These are phyloP conservation scores for Crypturellus tataupa DNA, from an alignment of 2,797 vertebrate genomes.

Conservation along the genomic window DNA sequence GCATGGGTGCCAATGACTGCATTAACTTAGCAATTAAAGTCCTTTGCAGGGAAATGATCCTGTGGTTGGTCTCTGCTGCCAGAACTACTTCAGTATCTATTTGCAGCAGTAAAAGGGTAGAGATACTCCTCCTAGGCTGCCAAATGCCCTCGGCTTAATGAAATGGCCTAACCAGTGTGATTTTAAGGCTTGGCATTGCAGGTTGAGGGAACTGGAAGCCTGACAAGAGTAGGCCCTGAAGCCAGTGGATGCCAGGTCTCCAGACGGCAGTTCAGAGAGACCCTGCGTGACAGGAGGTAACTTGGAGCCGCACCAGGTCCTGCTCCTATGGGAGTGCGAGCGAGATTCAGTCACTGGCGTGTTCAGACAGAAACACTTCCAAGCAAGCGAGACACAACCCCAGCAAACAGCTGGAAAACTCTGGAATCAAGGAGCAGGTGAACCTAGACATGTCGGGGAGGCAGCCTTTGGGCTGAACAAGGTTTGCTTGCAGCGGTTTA, in stretches of 20 bases:
- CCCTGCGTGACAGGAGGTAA: neutral
- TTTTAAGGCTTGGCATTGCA: constrained; percentile 4
- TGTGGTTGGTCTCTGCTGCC: neutral
- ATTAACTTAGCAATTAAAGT: constrained; percentile 60
- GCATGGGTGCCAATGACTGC: constrained; percentile 32
- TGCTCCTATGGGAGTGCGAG: neutral
- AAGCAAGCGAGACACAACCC: constrained; percentile 9
- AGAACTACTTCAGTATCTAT: constrained; percentile 13
- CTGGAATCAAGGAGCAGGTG: constrained; percentile 4
- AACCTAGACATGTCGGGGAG: neutral
- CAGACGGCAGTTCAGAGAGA: neutral
- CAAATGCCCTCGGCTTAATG: neutral
- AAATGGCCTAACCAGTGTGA: constrained; percentile 6
- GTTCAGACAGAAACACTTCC: neutral
- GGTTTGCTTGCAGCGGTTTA: constrained; percentile 10
- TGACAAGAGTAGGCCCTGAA: neutral
- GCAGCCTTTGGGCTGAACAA: neutral
- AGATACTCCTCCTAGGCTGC: neutral
- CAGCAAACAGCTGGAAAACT: neutral
- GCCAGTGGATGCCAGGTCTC: neutral
- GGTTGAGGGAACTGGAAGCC: neutral
- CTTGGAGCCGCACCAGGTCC: neutral
- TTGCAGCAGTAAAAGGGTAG: neutral
- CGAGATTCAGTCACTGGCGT: neutral
- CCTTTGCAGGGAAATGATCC: neutral